Percentiles rank a stretch among this genome's conserved stretches.
These are phyloP conservation scores for Bombylius major DNA, from an alignment of 2,888 invertebrate genomes.

Conservation along the genomic window DNA sequence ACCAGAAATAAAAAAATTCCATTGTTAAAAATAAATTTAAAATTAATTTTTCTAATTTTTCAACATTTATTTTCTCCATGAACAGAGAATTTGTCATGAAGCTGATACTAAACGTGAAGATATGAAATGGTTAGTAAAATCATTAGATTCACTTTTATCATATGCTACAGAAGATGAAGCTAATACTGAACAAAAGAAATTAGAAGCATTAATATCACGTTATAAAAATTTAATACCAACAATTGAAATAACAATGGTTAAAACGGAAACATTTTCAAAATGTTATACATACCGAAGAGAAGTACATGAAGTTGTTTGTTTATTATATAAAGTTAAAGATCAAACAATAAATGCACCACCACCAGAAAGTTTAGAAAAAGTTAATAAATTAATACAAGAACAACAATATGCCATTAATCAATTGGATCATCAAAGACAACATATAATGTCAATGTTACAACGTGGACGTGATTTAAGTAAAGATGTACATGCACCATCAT, in stretches of 20 bases:
- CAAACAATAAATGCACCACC: constrained; percentile 51
- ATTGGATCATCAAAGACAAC: constrained; percentile 69
- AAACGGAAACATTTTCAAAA: constrained; percentile 82
- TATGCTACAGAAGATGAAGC: constrained; percentile 73
- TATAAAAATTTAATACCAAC: constrained; percentile 87
- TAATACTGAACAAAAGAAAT: constrained; percentile 61
- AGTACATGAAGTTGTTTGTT: constrained; percentile 70
- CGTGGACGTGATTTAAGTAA: constrained; percentile 79
- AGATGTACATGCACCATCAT: constrained; percentile 75
- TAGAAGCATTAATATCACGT: constrained; percentile 71
- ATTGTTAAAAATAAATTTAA: not conserved
- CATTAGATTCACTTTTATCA: constrained; percentile 70
- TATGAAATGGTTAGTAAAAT: constrained; percentile 91
- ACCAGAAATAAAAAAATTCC: not conserved
- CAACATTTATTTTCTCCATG: constrained; percentile 14
- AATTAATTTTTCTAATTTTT: not conserved
- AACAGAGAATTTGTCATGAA: constrained; percentile 76
- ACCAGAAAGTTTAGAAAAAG: constrained; percentile 59
- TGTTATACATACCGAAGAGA: constrained; percentile 86
- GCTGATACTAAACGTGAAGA: constrained; percentile 83
- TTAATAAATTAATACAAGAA: constrained; percentile 62
- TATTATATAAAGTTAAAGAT: constrained; percentile 63
- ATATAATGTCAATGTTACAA: constrained; percentile 82
- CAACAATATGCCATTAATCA: constrained; percentile 74
- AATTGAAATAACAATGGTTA: constrained; percentile 84